These are phyloP conservation scores for Subanguina moxae DNA, from an alignment of 1,140 invertebrate species.

Conservation along the genomic window DNA sequence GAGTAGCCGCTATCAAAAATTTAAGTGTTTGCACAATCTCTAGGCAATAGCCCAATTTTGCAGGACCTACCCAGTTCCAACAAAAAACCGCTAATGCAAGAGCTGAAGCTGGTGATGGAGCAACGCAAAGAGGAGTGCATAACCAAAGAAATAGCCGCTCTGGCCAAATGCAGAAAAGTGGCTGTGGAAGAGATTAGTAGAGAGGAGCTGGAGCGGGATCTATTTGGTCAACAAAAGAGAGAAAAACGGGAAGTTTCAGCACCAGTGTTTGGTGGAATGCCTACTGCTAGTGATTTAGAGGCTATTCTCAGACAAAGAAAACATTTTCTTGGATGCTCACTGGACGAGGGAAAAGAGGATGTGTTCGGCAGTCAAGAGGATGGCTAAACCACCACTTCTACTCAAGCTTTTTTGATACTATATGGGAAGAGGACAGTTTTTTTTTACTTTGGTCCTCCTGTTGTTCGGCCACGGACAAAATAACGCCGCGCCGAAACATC, in stretches of 20 bases:
- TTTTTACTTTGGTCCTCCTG: too few species aligned
- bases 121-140: slow-evolving; percentile 24
- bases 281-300: background rate
- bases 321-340: background rate
- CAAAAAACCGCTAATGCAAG: slow-evolving; percentile 6
- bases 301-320: slow-evolving; percentile 1
- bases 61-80: background rate
- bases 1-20: too few species aligned
- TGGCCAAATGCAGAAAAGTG: slow-evolving; percentile 18
- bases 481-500: too few species aligned
- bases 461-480: too few species aligned
- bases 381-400: too few species aligned
- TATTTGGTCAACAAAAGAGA: background rate
- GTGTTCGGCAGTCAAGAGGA: background rate
- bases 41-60: background rate
- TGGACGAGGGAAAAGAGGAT: background rate
- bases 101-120: slow-evolving; percentile 13
- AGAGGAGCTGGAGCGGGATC: slow-evolving; percentile 24
- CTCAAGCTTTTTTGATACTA: too few species aligned
- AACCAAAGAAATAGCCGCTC: slow-evolving; percentile 11
- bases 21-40: background rate
- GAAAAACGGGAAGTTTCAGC: background rate
- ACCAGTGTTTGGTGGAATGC: background rate
- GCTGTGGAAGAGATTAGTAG: slow-evolving; percentile 3
- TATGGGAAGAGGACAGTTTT: too few species aligned